Base-by-base conservation (phyloP, 2,888 invertebrate genomes). In the Hydraecia micacea region DNA sequence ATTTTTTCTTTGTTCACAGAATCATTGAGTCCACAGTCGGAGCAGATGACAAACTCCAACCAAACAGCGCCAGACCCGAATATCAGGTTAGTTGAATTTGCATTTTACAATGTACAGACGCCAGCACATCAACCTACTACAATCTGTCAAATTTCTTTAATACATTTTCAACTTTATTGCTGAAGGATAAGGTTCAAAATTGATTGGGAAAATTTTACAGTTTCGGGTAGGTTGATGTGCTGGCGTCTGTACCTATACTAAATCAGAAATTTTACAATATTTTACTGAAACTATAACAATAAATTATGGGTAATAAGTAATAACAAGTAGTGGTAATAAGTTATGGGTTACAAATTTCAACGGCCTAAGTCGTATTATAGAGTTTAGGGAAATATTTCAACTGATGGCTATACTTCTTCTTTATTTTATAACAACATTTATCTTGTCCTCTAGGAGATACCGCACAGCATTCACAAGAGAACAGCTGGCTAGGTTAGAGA, bases 401-500 rank as follows among this genome's bases (percentile, higher is more conserved):
- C 2, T 46, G 39, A 15, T 55, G 36, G 3, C 15, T 68, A 5
- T 32, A 52, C 0, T 6, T 1, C 36, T 70, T 18, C 11, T 39
- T 32, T 32, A 2, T 32, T 73, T 25, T 28, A 25, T 18, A 55
- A 55, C 55, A 42, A 39, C 25, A 46, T 4, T 13, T 46, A 3
- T 11, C 1, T 76, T 71, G 2, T 73, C 39, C 58, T 46, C 4
- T 70, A 97, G 99, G 80, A 97, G 99, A 75, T 99, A 99, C 94
- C 97, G 99, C 70, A 99, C 99, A 0, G 99, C 99, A 0, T 99
- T 99, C 95, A 99, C 99, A 0, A 97, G 99, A 21, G 99, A 99
- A 93, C 99, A 99, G 94, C 96, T 99, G 66, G 98, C 97, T 0
- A 97, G 99, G 25, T 96, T 99, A 75, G 99, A 99, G 96, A 99